Evolutionary conservation across 1,140 invertebrate species (phyloP).

Genomic region (Drosophila fuyamai): DNA sequence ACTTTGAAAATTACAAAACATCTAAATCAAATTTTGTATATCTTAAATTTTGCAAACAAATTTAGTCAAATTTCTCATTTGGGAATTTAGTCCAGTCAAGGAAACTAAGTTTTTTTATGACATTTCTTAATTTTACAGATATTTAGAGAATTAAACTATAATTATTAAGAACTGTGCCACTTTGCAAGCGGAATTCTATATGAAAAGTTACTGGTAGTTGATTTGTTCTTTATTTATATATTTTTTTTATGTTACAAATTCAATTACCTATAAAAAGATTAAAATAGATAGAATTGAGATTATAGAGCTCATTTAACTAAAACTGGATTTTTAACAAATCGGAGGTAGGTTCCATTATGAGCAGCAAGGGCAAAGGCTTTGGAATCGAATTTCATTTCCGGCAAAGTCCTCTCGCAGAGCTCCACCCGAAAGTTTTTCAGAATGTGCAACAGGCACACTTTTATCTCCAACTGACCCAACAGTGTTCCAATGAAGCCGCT

Average conservation of each 20-base stretch:
- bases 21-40: too few species aligned
- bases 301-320: not conserved
- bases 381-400: slow-evolving; percentile 84
- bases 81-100: too few species aligned
- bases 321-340: slow-evolving; percentile 50
- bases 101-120: too few species aligned
- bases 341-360: slow-evolving; percentile 71
- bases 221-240: too few species aligned
- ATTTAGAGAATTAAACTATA: too few species aligned
- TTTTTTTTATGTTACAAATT: slow-evolving; percentile 47
- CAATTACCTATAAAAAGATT: slow-evolving; percentile 65
- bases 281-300: slow-evolving; percentile 13
- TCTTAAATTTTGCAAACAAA: too few species aligned
- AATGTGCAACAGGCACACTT: slow-evolving; percentile 87
- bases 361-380: slow-evolving; percentile 74
- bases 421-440: slow-evolving; percentile 85
- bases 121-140: too few species aligned
- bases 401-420: slow-evolving; percentile 48
- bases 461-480: slow-evolving; percentile 88
- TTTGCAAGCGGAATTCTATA: too few species aligned
- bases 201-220: too few species aligned
- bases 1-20: too few species aligned
- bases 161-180: too few species aligned
- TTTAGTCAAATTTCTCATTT: too few species aligned
- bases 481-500: slow-evolving; percentile 86